Evolutionary conservation across 2,113 vertebrate species (phyloP), one percentile per base, ranked within the genome.

Genomic region (Cryptomyrus ogoouensis): DNA sequence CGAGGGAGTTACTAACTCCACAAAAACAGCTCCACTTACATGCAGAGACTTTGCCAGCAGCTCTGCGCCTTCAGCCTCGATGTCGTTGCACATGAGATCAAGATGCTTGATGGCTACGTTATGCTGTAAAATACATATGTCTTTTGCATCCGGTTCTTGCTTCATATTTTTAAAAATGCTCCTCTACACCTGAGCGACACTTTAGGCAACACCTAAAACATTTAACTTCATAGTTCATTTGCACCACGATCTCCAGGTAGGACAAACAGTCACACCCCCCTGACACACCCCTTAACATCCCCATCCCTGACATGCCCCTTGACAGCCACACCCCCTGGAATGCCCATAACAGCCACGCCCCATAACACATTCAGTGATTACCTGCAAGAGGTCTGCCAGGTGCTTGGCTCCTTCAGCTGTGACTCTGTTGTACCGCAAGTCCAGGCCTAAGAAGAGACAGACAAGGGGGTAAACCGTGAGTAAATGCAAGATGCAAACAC

Each of bases 21-120:
- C 27, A 70, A 27, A 87, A 56, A 1, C 1, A 83, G 88, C 62
- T 86, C 89, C 89, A 95, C 96, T 95, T 94, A 97, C 97, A 52
- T 95, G 94, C n/a, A 99, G 94, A 21, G 95, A 96, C 92, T 92
- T 94, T 0, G 97, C 96, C 87, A 99, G 96, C 89, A 93, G 1
- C 92, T 97, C 94, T 89, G 97, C 97, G 91, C 98, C 98, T 0
- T 92, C 91, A 1, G 93, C 89, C 89, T 95, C 94, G 90, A 98
- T 97, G 89, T 97, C 91, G 70, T 99, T 99, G 91, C 97, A 96
- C 95, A 94, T 97, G 66, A 99, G 95, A 92, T 98, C 97, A 92
- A 99, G 94, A 91, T 94, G 95, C n/a, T 0, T 31, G 89, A 99
- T 93, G 49, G 89, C 66, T 9, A 49, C 92, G 13, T 95, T 94